These are phyloP conservation scores for Perizoma flavofasciatum DNA, from an alignment of 2,888 invertebrate genomes.

Conservation along the genomic window DNA sequence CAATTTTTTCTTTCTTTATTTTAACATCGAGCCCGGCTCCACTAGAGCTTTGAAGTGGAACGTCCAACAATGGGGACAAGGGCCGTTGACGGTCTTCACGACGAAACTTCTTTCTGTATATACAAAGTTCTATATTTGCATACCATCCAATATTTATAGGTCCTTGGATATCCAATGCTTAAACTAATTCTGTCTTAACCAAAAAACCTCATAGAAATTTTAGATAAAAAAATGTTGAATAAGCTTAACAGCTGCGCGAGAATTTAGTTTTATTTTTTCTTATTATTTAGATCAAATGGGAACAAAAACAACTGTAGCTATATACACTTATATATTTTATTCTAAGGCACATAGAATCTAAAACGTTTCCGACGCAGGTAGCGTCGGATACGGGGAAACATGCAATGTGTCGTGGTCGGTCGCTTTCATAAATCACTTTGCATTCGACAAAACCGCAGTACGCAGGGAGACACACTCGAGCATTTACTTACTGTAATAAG, in stretches of 20 bases:
- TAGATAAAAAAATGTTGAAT: too few species aligned
- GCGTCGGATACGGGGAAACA: conserved; percentile 36
- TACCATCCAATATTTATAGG: conserved; percentile 37
- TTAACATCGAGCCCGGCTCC: conserved; percentile 47
- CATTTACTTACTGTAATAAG: background rate
- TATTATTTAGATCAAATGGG: too few species aligned
- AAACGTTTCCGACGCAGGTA: conserved; percentile 21
- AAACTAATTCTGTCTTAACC: background rate
- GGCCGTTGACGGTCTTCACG: conserved; percentile 45
- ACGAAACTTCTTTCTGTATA: conserved; percentile 47
- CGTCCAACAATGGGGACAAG: conserved; percentile 57
- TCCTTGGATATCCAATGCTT: conserved; percentile 5
- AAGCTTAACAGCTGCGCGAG: too few species aligned
- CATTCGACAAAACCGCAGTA: conserved; percentile 31
- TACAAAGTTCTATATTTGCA: conserved; percentile 44
- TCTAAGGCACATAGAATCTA: background rate
- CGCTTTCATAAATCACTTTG: conserved; percentile 40
- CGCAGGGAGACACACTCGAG: background rate
- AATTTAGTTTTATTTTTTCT: too few species aligned
- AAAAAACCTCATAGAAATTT: too few species aligned
- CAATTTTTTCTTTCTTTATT: conserved; percentile 47
- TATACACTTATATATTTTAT: too few species aligned
- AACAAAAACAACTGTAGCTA: too few species aligned
- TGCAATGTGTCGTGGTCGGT: conserved; percentile 33
- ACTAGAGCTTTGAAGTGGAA: conserved; percentile 45